Evolutionary conservation across 2,888 invertebrate genomes (phyloP).

Genomic region (Thymelicus sylvestris): DNA sequence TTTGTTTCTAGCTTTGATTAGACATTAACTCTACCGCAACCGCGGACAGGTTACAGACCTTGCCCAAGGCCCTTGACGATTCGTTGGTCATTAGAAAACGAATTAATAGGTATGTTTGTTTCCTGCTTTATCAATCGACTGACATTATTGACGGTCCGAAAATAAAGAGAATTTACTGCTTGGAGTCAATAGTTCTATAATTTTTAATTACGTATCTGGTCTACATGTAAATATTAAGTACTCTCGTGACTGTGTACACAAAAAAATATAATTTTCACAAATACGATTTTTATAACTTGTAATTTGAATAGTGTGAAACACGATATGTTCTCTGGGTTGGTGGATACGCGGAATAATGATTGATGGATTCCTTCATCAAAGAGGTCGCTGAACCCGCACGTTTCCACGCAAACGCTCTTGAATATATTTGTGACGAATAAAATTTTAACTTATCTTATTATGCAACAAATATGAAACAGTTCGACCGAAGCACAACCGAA

Average conservation of each 20-base stretch:
- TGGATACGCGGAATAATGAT: constrained; percentile 65
- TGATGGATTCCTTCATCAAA: constrained; percentile 80
- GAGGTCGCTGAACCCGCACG: constrained; percentile 65
- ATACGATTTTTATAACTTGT: background rate
- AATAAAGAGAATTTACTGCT: no score
- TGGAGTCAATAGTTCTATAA: no score
- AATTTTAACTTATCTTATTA: constrained; percentile 43
- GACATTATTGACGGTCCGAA: background rate
- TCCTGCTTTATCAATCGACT: background rate
- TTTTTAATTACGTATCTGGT: no score
- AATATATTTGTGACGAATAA: constrained; percentile 67
- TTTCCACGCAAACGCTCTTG: constrained; percentile 58
- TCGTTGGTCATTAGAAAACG: constrained; percentile 21
- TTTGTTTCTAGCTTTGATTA: constrained; percentile 74
- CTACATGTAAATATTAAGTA: no score
- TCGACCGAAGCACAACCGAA: background rate
- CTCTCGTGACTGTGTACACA: no score
- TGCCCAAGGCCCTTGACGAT: constrained; percentile 51
- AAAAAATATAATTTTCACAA: no score
- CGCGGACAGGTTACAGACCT: constrained; percentile 64
- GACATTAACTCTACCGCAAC: constrained; percentile 59
- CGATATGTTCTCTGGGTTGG: constrained; percentile 60
- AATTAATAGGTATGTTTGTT: constrained; percentile 12
- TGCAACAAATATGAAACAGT: constrained; percentile 28
- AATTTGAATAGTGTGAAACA: constrained; percentile 61